Evolutionary conservation across 2,888 invertebrate species (phyloP).

Genomic region (Omphaloscelis lunosa): DNA sequence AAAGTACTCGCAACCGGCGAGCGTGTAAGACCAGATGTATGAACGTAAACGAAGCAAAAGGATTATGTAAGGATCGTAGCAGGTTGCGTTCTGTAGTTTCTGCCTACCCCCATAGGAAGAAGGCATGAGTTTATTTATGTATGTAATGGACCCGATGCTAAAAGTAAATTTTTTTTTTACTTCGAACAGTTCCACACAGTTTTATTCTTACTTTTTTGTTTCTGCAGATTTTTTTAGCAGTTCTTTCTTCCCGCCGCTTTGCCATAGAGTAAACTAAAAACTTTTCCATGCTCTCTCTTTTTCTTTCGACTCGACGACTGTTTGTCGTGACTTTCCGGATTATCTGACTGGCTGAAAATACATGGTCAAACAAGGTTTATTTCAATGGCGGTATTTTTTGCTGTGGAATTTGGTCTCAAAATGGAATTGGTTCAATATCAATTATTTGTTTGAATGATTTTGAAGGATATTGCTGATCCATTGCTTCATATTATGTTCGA

Average conservation of each 20-base stretch:
- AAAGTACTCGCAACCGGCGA: too few species aligned
- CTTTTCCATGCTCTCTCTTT: constrained; percentile 16
- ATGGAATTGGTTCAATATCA: not conserved
- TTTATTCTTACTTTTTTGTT: constrained; percentile 7
- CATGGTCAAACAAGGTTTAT: not conserved
- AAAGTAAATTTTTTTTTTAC: not conserved
- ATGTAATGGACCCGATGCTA: not conserved
- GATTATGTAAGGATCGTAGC: too few species aligned
- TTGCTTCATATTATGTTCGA: too few species aligned
- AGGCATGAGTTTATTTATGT: too few species aligned
- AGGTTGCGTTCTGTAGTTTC: too few species aligned
- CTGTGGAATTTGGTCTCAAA: not conserved
- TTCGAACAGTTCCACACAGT: not conserved
- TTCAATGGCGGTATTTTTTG: not conserved
- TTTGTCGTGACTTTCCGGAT: constrained; percentile 20
- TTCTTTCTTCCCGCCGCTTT: constrained; percentile 32
- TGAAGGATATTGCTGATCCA: too few species aligned
- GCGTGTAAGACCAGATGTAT: too few species aligned
- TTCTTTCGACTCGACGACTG: constrained; percentile 11
- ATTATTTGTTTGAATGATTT: too few species aligned
- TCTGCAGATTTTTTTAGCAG: not conserved
- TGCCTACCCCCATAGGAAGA: not conserved
- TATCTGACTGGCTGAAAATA: constrained; percentile 21
- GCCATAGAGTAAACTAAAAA: constrained; percentile 40
- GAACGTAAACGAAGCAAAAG: too few species aligned